Evolutionary conservation across 1,140 invertebrate genomes (phyloP).

Genomic region (Psilanteris sp.): DNA sequence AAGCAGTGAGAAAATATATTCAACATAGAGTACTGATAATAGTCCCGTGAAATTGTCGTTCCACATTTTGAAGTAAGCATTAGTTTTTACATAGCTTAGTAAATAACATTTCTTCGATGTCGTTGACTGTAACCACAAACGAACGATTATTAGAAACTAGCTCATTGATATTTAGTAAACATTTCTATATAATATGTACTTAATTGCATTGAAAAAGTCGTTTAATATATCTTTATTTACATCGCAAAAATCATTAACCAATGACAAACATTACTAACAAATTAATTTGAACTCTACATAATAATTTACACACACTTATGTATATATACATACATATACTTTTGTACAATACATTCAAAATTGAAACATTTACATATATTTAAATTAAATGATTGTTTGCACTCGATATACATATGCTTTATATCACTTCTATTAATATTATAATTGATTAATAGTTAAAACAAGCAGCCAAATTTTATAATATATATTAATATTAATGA

Average conservation of each 20-base stretch:
- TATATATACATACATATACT: too few relatives aligned
- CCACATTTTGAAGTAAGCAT: conserved; percentile 4
- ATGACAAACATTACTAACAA: background rate
- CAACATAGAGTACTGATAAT: background rate
- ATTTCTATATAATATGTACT: too few relatives aligned
- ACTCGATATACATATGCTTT: too few relatives aligned
- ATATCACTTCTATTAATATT: too few relatives aligned
- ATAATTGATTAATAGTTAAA: too few relatives aligned
- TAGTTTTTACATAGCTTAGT: background rate
- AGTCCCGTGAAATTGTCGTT: background rate
- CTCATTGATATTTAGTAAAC: background rate
- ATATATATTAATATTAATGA: too few relatives aligned
- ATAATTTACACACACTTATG: background rate
- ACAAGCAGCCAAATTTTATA: too few relatives aligned
- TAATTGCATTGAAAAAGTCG: too few relatives aligned
- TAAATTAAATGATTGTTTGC: too few relatives aligned
- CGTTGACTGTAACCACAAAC: conserved; percentile 1
- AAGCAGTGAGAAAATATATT: conserved; percentile 1
- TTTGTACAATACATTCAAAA: too few relatives aligned
- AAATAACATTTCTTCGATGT: background rate
- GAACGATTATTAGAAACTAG: background rate
- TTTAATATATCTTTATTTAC: too few relatives aligned
- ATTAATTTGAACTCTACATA: background rate
- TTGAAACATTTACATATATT: too few relatives aligned
- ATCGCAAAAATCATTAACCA: background rate